Evolutionary conservation across 2,113 vertebrate species (phyloP), one percentile per base, ranked within the genome.

Genomic region (Pyxicephalus adspersus): DNA sequence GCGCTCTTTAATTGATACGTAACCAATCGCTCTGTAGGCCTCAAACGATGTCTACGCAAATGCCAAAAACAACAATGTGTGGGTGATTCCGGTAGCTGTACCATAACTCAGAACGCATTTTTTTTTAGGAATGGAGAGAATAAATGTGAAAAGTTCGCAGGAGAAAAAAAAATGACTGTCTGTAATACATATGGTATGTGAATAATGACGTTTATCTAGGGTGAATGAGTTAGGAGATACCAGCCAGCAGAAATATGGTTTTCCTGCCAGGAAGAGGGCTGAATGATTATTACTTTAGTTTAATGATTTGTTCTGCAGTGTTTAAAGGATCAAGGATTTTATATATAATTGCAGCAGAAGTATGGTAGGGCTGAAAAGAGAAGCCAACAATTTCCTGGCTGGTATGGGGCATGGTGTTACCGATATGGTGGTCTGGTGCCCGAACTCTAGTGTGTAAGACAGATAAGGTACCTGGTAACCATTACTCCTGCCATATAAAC

Each of bases 61-160:
- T 54, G 80, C 70, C 80, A 81, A 74, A 55, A 81, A 65, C 20
- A 74, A 81, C 80, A 81, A 45, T 74, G 70, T 75, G 23, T 28
- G 26, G 20, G 9, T 66, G 25, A 65, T 57, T 65, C 72, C 80
- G 17, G 80, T 81, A 81, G 80, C 80, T 23, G 61, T 15, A 55
- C 52, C 22, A 64, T 57, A 64, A 52, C 19, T 52, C 15, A 58
- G 65, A 29, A 6, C 28, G 64, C 25, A 22, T 54, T 64, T 45
- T 58, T 34, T 34, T 28, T 22, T 26, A 38, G 25, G 73, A 31
- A 64, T 64, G 29, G 29, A 29, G 38, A 66, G 60, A 29, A 54
- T 66, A 74, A 64, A 57, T 65, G 17, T 57, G 68, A 38, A 52
- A 9, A 73, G 68, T 52, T 80, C 66, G 66, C 38, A 64, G 57